Conservation (phyloP, 1,140 invertebrate genomes). For the Habropoda laboriosa region DNA sequence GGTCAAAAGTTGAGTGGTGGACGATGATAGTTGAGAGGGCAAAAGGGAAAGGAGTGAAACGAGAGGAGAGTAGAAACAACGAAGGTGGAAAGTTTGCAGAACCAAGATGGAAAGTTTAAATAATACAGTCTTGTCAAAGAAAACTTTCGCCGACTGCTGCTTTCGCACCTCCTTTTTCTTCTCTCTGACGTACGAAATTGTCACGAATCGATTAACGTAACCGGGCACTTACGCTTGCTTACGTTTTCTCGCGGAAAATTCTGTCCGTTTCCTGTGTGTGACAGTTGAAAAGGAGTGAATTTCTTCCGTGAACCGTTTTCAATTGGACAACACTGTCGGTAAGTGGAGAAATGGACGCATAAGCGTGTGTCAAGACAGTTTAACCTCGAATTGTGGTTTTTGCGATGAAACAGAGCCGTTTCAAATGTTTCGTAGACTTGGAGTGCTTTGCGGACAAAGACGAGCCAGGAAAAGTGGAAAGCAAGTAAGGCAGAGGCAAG, state of each 20-base stretch:
- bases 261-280: too few species aligned
- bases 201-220: constrained; percentile 1
- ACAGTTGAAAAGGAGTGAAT: too few species aligned
- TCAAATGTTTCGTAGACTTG: constrained; percentile 32
- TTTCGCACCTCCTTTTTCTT: too few species aligned
- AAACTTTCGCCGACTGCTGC: too few species aligned
- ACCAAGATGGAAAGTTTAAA: not conserved
- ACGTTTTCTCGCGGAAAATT: too few species aligned
- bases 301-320: not conserved
- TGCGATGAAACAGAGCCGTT: not conserved
- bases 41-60: not conserved
- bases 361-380: not conserved
- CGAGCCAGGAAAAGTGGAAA: constrained; percentile 2
- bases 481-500: constrained; percentile 29
- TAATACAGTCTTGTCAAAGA: not conserved
- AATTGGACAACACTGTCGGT: not conserved
- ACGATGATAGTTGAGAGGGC: constrained; percentile 14
- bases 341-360: not conserved
- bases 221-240: too few species aligned
- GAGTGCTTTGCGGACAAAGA: constrained; percentile 32
- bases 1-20: constrained; percentile 24
- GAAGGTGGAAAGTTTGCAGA: not conserved
- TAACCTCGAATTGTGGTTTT: not conserved
- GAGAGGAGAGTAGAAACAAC: not conserved
- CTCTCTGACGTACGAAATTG: too few species aligned